Evolutionary conservation across 2,797 vertebrate genomes (phyloP).

Genomic region (Rhinophrynus dorsalis): DNA sequence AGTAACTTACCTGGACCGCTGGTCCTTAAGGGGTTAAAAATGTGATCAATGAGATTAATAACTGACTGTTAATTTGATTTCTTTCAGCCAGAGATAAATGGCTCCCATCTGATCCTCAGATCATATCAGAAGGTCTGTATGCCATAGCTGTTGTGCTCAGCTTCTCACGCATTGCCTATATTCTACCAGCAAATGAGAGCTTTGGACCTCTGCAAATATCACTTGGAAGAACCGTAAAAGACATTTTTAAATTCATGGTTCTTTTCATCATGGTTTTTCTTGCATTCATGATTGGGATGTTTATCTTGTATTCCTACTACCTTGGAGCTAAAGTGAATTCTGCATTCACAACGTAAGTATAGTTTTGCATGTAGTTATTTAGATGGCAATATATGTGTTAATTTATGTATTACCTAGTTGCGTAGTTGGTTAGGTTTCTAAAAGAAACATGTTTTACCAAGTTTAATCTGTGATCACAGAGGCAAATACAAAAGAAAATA

Average conservation of each 20-base stretch:
- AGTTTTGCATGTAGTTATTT: neutral
- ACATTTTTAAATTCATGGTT: slow-evolving; percentile 91
- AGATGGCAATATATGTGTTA: too few relatives aligned
- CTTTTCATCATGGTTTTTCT: slow-evolving; percentile 90
- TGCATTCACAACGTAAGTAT: slow-evolving; percentile 87
- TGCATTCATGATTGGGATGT: slow-evolving; percentile 91
- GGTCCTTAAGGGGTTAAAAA: too few relatives aligned
- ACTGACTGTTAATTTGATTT: slow-evolving; percentile 51
- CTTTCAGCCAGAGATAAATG: slow-evolving; percentile 84
- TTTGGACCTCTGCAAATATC: slow-evolving; percentile 88
- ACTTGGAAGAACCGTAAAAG: slow-evolving; percentile 85
- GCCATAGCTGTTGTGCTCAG: slow-evolving; percentile 86
- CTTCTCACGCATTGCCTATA: slow-evolving; percentile 85
- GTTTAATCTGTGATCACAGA: too few relatives aligned
- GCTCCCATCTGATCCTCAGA: slow-evolving; percentile 88
- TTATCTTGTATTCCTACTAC: slow-evolving; percentile 88
- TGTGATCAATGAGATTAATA: neutral
- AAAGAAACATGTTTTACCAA: too few relatives aligned
- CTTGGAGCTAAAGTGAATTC: slow-evolving; percentile 86
- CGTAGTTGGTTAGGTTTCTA: too few relatives aligned
- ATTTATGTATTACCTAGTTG: too few relatives aligned
- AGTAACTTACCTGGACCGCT: too few relatives aligned
- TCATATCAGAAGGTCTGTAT: slow-evolving; percentile 86
- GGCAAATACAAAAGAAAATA: too few relatives aligned
- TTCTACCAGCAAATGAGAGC: slow-evolving; percentile 87